Evolutionary conservation across 2,113 vertebrate species (phyloP), one percentile per base, ranked within the genome.

Genomic region (Phalacrocorax brasilianus): DNA sequence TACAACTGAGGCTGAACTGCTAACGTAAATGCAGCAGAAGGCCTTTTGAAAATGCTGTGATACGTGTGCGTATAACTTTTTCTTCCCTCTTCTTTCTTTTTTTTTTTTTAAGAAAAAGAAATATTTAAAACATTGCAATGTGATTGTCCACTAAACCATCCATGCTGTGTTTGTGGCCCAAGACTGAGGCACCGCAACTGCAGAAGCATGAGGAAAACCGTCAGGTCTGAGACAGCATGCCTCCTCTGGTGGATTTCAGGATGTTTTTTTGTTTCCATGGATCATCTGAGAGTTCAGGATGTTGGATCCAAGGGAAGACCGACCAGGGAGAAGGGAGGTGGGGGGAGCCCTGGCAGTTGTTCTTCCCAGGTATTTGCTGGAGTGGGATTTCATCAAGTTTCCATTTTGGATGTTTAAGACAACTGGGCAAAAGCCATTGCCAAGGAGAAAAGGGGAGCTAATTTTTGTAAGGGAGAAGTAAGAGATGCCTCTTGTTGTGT

Each of bases 41-140:
- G 97, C 97, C 97, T 97, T 94, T 63, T 95, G 97, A 97, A 93
- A 96, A 97, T 94, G 98, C 97, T 98, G 97, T 98, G 97, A 97
- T 96, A 94, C 83, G 76, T 95, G 96, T 95, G 87, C 59, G 95
- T 85, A 94, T 66, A 83, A 87, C 33, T 58, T 91, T 95, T 88
- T 88, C 89, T 94, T 92, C 95, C 96, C 89, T 95, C 88, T 86
- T 85, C 38, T 79, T 88, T 88, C 88, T 90, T 26, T 28, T 74
- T 95, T 38, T 96, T 95, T 94, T 94, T 95, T 96, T 75, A 92
- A 88, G 49, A 94, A 96, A 95, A 91, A 82, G 50, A 93, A 89
- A 94, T 94, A 77, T 87, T 78, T 91, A 73, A 97, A 97, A 88
- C 67, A 89, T 95, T 94, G 92, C 94, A 81, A 93, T 97, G 87